These are phyloP conservation scores for Ophion ventricosus DNA, from an alignment of 2,888 invertebrate genomes.

Conservation along the genomic window DNA sequence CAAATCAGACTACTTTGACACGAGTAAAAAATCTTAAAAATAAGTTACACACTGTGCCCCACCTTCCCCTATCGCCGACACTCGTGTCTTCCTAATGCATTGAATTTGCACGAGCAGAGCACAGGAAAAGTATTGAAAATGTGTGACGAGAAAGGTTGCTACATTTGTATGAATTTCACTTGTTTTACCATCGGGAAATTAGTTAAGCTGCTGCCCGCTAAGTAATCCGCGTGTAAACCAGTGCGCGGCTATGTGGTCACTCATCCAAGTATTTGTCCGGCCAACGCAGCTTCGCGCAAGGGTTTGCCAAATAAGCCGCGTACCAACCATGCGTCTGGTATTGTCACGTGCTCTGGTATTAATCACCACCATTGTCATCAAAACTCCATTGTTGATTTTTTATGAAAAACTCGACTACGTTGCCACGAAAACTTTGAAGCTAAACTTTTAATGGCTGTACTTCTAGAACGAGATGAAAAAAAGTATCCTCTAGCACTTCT, in stretches of 20 bases:
- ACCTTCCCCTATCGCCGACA: no score
- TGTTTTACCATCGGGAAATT: neutral
- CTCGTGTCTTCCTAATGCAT: neutral
- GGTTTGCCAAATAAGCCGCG: neutral
- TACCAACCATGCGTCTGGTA: neutral
- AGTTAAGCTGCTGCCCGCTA: neutral
- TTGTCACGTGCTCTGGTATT: neutral
- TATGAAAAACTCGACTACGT: no score
- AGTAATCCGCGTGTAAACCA: neutral
- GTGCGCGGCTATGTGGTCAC: neutral
- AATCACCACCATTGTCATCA: no score
- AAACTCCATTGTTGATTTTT: no score
- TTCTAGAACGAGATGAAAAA: no score
- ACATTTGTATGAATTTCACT: neutral
- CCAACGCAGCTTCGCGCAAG: neutral
- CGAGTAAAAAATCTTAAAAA: no score
- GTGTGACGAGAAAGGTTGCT: neutral
- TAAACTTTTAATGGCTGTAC: no score
- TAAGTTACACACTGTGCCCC: no score
- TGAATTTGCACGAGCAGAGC: neutral
- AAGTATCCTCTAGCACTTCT: no score
- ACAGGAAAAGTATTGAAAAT: neutral
- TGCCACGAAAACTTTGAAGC: no score
- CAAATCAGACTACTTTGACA: no score
- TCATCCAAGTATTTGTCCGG: neutral